Evolutionary conservation across 2,797 vertebrate genomes (phyloP).

Genomic region (Molossus alvarezi): DNA sequence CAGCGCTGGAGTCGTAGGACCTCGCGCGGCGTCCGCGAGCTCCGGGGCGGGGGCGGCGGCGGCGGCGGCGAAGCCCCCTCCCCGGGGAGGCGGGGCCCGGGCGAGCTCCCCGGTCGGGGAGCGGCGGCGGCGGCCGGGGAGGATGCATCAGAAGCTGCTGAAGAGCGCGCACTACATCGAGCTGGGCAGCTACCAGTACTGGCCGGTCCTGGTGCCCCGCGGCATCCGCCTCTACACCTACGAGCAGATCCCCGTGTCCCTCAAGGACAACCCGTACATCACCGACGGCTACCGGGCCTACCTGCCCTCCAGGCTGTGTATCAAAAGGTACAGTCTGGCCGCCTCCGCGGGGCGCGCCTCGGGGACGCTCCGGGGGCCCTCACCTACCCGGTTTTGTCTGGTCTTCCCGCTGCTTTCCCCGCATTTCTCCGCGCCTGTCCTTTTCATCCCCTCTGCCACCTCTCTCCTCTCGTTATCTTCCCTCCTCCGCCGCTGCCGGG

Average conservation of each 20-base stretch:
- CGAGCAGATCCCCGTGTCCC: conserved; percentile 96
- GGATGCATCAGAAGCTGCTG: conserved; percentile 95
- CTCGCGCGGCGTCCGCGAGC: conserved; percentile 7
- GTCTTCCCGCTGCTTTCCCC: background rate
- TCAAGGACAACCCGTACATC: conserved; percentile 98
- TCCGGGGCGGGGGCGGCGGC: conserved; percentile 76
- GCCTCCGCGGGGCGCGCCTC: background rate
- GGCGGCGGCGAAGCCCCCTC: conserved; percentile 73
- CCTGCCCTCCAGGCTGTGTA: conserved; percentile 96
- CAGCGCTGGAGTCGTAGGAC: background rate
- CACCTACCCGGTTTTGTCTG: background rate
- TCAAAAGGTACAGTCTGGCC: conserved; percentile 93
- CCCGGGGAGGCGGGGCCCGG: conserved; percentile 74
- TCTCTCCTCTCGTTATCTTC: background rate
- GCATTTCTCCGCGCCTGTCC: background rate
- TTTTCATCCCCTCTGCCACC: background rate
- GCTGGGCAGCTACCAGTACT: conserved; percentile 97
- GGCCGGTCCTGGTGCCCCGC: conserved; percentile 97
- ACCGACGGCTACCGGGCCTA: conserved; percentile 98
- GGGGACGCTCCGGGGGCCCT: background rate
- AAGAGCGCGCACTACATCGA: conserved; percentile 96
- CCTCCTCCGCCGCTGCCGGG: background rate
- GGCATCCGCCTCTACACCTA: conserved; percentile 98
- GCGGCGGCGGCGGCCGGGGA: background rate
- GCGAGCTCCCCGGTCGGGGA: background rate